phyloP scores from a whole-genome alignment of 53 echinoderm and acorn worm genomes.

The Echinarachnius parma region DNA sequence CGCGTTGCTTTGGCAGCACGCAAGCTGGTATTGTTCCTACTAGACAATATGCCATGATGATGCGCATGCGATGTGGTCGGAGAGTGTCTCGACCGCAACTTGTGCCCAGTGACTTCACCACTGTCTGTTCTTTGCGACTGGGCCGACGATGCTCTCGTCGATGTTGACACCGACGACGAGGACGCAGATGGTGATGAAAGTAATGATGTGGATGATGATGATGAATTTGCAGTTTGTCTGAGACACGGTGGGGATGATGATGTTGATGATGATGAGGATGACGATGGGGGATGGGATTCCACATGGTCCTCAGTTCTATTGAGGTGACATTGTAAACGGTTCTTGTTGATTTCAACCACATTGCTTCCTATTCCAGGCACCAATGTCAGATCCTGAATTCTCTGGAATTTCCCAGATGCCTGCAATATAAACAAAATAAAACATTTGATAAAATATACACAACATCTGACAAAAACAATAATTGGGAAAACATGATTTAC shows the following conservation, averaged over 20 bases:
- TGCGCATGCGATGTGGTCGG: not conserved
- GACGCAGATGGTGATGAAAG: constrained; percentile 10
- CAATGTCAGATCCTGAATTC: constrained; percentile 66
- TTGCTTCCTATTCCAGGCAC: constrained; percentile 85
- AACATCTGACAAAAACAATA: not conserved
- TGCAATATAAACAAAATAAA: constrained; percentile 19
- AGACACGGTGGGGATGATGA: constrained; percentile 12
- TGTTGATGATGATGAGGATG: constrained; percentile 18
- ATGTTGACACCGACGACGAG: constrained; percentile 5
- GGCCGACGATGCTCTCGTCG: not conserved
- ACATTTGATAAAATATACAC: not conserved
- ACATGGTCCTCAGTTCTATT: constrained; percentile 11
- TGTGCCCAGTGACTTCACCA: not conserved
- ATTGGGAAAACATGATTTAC: not conserved
- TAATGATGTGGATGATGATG: constrained; percentile 17
- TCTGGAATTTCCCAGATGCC: constrained; percentile 68
- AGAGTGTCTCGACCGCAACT: not conserved
- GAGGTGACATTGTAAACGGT: constrained; percentile 62
- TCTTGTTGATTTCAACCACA: constrained; percentile 77
- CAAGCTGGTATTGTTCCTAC: not conserved
- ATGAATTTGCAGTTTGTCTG: constrained; percentile 27
- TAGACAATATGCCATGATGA: not conserved
- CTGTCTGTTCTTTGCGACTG: constrained; percentile 4
- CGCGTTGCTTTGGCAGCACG: no score
- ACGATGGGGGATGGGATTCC: constrained; percentile 16